Evolutionary conservation across 1,140 invertebrate species (phyloP), one percentile per base, ranked within the genome.

Genomic region (Ephestia elutella): DNA sequence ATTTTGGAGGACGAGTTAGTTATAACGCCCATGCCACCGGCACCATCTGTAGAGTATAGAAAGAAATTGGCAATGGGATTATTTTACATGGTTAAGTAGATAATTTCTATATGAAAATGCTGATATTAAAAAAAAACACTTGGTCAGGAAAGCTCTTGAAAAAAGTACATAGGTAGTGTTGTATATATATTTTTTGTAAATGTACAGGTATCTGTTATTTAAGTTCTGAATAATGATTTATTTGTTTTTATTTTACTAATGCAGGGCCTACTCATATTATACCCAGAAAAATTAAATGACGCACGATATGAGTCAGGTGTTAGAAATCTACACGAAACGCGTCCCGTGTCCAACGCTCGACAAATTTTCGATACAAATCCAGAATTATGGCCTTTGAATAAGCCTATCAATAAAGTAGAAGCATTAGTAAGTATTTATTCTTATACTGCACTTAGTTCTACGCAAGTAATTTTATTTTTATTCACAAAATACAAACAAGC

Each of bases 321-420:
- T 1, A 70, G 65, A 4, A 63, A 90, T 9, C 62, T 93, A 21
- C 75, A 90, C 10, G 59, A 73, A 19, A 53, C 56, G 0, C 87
- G 93, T 49, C 90, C 89, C 13, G 67, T 94, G 0, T 94, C 93
- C 0, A 89, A 89, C 4, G 93, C 92, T 15, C 82, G 82, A 57
- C 94, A 95, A 66, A 86, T 90, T 15, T 95, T 89, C 75, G 90
- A 93, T 17, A 93, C 92, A 0, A 90, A 94, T 67, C 90, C 91
- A 62, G 80, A 87, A 5, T 57, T 91, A 10, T 95, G 92, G 91
- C 94, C 94, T 9, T 68, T 95, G 9, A 93, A 90, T 69, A 80
- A 95, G 76, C 92, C 94, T 0, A 71, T 94, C 30, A 89, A 90
- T 2, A 96, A 95, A 81, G 59, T 93, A 2, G 93, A 94, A 76